These are phyloP conservation scores for Tachysurus fulvidraco DNA, from an alignment of 2,113 vertebrate species.

Conservation along the genomic window DNA sequence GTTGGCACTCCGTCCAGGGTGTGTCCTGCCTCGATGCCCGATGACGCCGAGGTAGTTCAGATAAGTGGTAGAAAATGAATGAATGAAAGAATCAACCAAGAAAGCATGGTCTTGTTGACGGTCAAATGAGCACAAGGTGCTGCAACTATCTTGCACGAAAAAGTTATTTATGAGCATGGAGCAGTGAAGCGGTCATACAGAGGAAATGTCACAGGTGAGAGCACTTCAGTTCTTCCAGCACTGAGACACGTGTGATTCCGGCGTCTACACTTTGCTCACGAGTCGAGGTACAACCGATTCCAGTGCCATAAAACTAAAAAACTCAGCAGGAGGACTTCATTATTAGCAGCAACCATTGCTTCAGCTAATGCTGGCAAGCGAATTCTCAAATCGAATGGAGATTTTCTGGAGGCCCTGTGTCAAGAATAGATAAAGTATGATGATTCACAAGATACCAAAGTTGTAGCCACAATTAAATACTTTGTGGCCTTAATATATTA, in stretches of 20 bases:
- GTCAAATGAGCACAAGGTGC: not conserved
- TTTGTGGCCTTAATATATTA: not conserved
- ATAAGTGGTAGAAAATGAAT: too few relatives aligned
- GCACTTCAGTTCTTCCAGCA: not conserved
- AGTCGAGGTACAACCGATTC: not conserved
- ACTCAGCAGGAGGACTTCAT: not conserved
- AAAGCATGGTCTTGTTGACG: not conserved
- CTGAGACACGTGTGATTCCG: not conserved
- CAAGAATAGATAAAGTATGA: not conserved
- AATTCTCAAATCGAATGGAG: not conserved
- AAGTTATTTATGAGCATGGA: not conserved
- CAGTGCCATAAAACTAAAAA: not conserved
- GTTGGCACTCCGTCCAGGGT: too few relatives aligned
- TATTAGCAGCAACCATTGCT: not conserved
- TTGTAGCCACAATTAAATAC: not conserved
- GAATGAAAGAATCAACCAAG: not conserved
- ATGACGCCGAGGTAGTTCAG: too few relatives aligned
- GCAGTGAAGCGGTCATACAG: not conserved
- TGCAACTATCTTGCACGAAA: not conserved
- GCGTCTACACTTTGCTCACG: not conserved
- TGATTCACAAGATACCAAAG: not conserved
- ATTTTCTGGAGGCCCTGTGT: not conserved
- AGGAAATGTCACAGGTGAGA: constrained; percentile 6
- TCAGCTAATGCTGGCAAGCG: not conserved
- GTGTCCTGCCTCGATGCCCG: too few relatives aligned